Percentiles rank a stretch among this genome's conserved stretches.
Conservation (phyloP, 2,888 invertebrate species). For the Hydroisotoma schaefferi region DNA sequence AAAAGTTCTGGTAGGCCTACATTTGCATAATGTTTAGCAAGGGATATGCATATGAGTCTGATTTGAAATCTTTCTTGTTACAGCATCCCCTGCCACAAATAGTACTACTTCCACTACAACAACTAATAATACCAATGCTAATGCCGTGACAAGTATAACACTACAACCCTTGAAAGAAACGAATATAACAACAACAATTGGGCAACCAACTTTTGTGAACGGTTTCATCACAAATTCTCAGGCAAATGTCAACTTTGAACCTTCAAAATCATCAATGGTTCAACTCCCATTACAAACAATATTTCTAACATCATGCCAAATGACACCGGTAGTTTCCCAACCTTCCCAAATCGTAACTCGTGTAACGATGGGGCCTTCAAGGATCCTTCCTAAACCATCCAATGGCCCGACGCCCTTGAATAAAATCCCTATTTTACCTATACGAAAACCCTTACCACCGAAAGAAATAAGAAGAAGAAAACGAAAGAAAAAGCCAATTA, state of each 20-base stretch:
- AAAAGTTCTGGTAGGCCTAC: no score
- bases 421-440: constrained; percentile 38
- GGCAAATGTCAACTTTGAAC: constrained; percentile 5
- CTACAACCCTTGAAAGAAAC: constrained; percentile 35
- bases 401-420: constrained; percentile 13
- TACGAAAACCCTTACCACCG: constrained; percentile 33
- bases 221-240: not conserved
- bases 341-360: constrained; percentile 24
- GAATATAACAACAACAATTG: constrained; percentile 7
- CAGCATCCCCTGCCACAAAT: no score
- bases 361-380: constrained; percentile 18
- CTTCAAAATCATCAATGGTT: constrained; percentile 15
- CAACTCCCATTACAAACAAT: constrained; percentile 34
- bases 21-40: no score
- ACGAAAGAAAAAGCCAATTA: constrained; percentile 13
- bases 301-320: constrained; percentile 32
- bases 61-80: no score
- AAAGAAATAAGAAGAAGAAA: constrained; percentile 29
- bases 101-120: no score
- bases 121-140: no score
- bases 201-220: not conserved
- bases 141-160: no score
- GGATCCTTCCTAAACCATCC: constrained; percentile 21
- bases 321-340: constrained; percentile 15
- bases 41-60: no score